phyloP scores from a whole-genome alignment of 2,113 vertebrate genomes.

The Procavia capensis region DNA sequence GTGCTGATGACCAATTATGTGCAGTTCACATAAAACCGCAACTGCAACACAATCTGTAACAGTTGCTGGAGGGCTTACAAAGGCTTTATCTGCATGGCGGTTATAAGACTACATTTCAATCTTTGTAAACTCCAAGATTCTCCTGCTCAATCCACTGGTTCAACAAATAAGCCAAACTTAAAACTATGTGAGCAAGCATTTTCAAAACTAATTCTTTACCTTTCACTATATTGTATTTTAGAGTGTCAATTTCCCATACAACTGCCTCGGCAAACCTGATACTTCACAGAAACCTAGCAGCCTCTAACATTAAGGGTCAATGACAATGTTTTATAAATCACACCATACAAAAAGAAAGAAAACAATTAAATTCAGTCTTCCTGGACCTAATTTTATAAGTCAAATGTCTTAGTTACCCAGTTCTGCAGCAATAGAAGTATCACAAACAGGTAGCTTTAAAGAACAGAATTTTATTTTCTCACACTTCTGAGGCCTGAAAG shows the following conservation, averaged over 20 bases:
- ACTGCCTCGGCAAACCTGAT: not conserved
- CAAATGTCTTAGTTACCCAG: not conserved
- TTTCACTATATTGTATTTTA: not conserved
- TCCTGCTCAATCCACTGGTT: not conserved
- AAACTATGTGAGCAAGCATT: constrained; percentile 10
- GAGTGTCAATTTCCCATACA: not conserved
- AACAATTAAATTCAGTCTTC: not conserved
- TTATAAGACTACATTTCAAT: not conserved
- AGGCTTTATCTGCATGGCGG: constrained; percentile 4
- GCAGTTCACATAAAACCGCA: constrained; percentile 60
- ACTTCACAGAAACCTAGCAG: not conserved
- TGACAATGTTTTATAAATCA: not conserved
- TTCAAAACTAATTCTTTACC: not conserved
- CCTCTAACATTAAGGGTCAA: not conserved
- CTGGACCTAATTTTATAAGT: constrained; percentile 51
- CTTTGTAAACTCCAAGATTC: not conserved
- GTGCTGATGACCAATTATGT: constrained; percentile 51
- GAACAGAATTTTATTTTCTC: not conserved
- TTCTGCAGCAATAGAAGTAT: not conserved
- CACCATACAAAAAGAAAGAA: not conserved
- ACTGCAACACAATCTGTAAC: not conserved
- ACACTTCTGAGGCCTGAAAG: not conserved
- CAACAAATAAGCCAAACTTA: constrained; percentile 43
- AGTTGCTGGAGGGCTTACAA: constrained; percentile 9
- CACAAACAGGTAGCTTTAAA: not conserved